phyloP scores from a whole-genome alignment of 2,113 vertebrate genomes.

The Onychostruthus taczanowskii region DNA sequence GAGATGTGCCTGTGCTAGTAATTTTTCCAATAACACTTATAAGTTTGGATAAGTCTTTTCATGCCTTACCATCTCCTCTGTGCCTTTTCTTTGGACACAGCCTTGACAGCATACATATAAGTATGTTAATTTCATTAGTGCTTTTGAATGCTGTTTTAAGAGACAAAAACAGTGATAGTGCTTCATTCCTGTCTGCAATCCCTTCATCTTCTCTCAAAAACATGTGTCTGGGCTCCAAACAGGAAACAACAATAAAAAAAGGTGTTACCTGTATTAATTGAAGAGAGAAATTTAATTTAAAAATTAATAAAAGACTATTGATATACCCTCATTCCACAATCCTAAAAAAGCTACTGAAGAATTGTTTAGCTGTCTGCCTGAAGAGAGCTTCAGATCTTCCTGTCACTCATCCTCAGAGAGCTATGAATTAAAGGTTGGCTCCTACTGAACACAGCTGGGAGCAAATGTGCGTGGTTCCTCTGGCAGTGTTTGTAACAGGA shows the following conservation, averaged over 20 bases:
- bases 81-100: neutral
- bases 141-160: neutral
- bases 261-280: neutral
- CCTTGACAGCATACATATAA: neutral
- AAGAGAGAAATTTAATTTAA: neutral
- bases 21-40: neutral
- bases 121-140: accelerated
- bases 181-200: neutral
- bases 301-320: neutral
- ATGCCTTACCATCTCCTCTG: neutral
- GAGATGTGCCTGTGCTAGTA: neutral
- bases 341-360: neutral
- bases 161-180: neutral
- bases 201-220: neutral
- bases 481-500: neutral
- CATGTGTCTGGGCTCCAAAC: neutral
- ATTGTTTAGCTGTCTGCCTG: neutral
- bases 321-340: neutral
- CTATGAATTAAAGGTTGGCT: neutral
- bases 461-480: neutral
- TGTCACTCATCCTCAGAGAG: neutral
- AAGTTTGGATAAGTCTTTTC: neutral
- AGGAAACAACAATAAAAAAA: neutral
- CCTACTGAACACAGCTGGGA: neutral
- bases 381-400: neutral